These are phyloP conservation scores for Trichonephila inaurata DNA, from an alignment of 1,140 invertebrate species.

Conservation along the genomic window DNA sequence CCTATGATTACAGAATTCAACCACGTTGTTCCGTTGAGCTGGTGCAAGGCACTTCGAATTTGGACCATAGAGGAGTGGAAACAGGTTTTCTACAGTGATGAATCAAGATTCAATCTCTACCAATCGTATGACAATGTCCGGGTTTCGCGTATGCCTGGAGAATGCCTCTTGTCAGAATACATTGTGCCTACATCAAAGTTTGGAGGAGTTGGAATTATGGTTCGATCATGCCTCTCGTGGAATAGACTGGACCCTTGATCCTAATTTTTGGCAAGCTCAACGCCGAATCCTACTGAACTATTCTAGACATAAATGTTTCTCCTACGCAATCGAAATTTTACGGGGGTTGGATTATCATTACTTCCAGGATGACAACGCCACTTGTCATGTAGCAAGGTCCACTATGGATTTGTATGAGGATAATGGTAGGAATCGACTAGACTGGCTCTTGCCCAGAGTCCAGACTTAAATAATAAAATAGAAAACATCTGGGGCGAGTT, in stretches of 20 bases:
- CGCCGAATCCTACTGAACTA: neutral
- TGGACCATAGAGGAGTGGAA: too few species aligned
- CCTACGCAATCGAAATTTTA: neutral
- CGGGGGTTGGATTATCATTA: neutral
- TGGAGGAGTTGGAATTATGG: neutral
- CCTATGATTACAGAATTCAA: neutral
- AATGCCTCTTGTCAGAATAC: too few species aligned
- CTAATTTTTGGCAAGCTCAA: too few species aligned
- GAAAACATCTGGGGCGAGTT: neutral
- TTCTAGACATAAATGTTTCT: neutral
- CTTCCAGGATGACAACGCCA: neutral
- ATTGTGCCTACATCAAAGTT: too few species aligned
- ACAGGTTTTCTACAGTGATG: too few species aligned
- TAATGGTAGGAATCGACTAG: neutral
- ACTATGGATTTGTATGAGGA: too few species aligned
- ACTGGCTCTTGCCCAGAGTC: neutral
- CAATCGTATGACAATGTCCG: too few species aligned
- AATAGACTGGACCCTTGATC: too few species aligned
- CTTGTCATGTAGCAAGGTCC: too few species aligned
- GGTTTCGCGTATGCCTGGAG: too few species aligned
- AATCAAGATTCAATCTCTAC: too few species aligned
- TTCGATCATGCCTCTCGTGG: neutral
- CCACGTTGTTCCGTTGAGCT: neutral
- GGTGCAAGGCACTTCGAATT: neutral
- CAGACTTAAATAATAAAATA: too few species aligned